These are phyloP conservation scores for Xestoiulus laeticollis DNA, from an alignment of 2,888 invertebrate species.

Conservation along the genomic window DNA sequence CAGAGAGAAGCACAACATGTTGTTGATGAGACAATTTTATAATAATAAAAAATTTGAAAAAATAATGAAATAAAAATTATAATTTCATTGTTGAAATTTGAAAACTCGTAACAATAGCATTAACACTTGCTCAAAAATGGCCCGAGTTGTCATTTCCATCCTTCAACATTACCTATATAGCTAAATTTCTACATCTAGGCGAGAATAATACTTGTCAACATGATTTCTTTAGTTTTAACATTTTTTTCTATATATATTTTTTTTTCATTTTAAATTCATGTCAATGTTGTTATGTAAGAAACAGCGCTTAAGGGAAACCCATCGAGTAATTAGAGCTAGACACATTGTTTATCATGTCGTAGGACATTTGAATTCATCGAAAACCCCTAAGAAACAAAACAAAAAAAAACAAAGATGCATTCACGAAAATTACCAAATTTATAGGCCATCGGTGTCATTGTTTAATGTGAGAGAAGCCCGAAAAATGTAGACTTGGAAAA, in stretches of 20 bases:
- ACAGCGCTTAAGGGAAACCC: not conserved
- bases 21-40: not conserved
- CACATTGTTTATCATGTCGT: constrained; percentile 16
- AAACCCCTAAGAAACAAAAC: not conserved
- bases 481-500: too few relatives aligned
- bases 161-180: too few relatives aligned
- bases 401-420: not conserved
- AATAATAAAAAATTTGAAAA: not conserved
- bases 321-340: not conserved
- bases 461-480: not conserved
- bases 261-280: not conserved
- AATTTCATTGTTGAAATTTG: not conserved
- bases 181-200: not conserved
- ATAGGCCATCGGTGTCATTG: not conserved
- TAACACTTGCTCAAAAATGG: too few relatives aligned
- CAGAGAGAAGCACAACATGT: not conserved
- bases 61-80: not conserved
- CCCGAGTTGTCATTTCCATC: too few relatives aligned
- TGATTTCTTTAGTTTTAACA: not conserved
- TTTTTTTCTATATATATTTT: not conserved
- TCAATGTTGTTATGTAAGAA: constrained; percentile 2
- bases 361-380: not conserved
- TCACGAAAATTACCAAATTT: not conserved
- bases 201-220: not conserved
- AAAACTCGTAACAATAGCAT: not conserved